Base-by-base conservation (phyloP, 1,140 invertebrate genomes). In the Globodera rostochiensis region DNA sequence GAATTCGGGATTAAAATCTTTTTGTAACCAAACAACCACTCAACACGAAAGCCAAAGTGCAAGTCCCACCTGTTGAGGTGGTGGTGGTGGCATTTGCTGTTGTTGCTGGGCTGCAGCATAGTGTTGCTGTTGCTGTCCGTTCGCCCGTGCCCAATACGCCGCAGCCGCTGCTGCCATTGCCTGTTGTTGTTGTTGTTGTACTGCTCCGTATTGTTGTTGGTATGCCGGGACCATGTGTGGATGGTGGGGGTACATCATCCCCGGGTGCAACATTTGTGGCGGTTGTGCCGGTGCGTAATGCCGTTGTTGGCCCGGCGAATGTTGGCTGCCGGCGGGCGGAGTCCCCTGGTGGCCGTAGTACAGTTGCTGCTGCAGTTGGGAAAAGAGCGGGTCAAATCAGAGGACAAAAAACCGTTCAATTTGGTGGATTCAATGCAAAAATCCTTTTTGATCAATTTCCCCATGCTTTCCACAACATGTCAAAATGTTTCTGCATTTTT, bases 131-230 rank as follows among this genome's bases (percentile, higher is more conserved):
- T 45, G 25, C 9, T 36, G 69, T 47, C 69, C 69, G 69, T 71
- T 71, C 4, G 69, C n/a, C 53, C 53, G 25, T 46, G 74, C 74
- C 25, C 74, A 64, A 64, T 64, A 64, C 15, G 57, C 57, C 19
- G 57, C 57, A 19, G 57, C 57, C 57, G 57, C 57, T 6, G 57
- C 57, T 64, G 57, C 57, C 57, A 64, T 64, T 19, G 57, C 57
- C 57, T 64, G 57, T 5, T 64, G 57, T 0, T 77, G 57, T 0
- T 77, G 77, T 75, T 79, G 50, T 75, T 79, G 77, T 70, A 79
- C 50, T 45, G 69, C 57, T 64, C 57, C 57, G 15, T 64, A 64
- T 64, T 64, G 57, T 64, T 64, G 53, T 53, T 53, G 57, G 19
- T 64, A 64, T 19, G 57, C 13, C 57, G 36, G 36, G 11, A 21